These are phyloP conservation scores for Drosophila truncata DNA, from an alignment of 1,140 invertebrate species.

Conservation along the genomic window DNA sequence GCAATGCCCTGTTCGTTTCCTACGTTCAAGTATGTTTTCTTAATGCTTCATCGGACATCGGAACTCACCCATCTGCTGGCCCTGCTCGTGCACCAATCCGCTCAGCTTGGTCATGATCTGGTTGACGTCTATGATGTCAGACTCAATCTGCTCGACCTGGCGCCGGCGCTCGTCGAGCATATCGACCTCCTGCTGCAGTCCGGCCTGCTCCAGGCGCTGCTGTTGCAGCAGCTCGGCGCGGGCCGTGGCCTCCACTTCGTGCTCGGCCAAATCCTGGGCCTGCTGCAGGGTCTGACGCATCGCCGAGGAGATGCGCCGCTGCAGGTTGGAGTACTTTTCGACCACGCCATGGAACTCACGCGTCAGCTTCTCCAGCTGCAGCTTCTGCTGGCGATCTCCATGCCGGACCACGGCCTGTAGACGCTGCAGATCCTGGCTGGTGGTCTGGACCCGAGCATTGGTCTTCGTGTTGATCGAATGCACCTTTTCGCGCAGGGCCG, in stretches of 20 bases:
- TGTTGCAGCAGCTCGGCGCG: constrained; percentile 87
- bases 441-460: constrained; percentile 91
- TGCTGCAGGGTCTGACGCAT: constrained; percentile 90
- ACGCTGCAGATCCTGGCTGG: constrained; percentile 90
- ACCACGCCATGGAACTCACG: constrained; percentile 92
- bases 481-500: constrained; percentile 83
- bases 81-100: constrained; percentile 92
- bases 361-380: constrained; percentile 93
- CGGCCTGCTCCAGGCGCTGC: constrained; percentile 86
- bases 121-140: constrained; percentile 95
- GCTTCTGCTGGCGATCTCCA: constrained; percentile 91
- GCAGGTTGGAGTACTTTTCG: constrained; percentile 91
- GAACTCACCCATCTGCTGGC: constrained; percentile 92
- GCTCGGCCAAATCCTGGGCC: constrained; percentile 80
- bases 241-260: constrained; percentile 82
- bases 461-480: constrained; percentile 92
- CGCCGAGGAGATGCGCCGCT: constrained; percentile 92
- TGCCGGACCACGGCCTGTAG: constrained; percentile 89
- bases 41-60: constrained; percentile 26
- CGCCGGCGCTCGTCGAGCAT: constrained; percentile 91
- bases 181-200: constrained; percentile 93
- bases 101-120: constrained; percentile 96
- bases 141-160: constrained; percentile 91
- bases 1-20: too few relatives aligned
- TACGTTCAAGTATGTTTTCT: constrained; percentile 5